These are phyloP conservation scores for Trachelus stipa DNA, from an alignment of 2,888 invertebrate genomes.

Conservation along the genomic window DNA sequence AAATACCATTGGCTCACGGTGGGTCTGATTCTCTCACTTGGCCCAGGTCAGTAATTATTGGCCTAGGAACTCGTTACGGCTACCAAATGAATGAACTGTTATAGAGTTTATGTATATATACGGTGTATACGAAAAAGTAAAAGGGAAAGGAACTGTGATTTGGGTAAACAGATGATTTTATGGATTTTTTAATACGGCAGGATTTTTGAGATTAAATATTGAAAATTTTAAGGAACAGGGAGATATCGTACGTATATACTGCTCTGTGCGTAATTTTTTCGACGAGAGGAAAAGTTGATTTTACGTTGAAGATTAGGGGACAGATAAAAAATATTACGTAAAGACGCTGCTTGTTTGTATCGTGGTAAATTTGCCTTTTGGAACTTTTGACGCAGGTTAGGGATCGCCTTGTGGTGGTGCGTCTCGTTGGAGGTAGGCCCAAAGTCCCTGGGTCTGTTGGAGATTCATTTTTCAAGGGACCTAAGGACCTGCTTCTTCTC, in stretches of 20 bases:
- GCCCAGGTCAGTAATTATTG: conserved; percentile 38
- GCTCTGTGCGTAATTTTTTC: not conserved
- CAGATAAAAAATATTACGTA: not conserved
- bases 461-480: conserved; percentile 59
- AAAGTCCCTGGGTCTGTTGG: conserved; percentile 44
- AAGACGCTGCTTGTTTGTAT: conserved; percentile 28
- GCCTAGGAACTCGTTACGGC: conserved; percentile 24
- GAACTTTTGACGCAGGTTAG: conserved; percentile 48
- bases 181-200: too few species aligned
- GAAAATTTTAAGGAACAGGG: not conserved
- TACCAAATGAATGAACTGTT: conserved; percentile 30
- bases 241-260: not conserved
- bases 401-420: conserved; percentile 34
- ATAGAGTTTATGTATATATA: not conserved
- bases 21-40: conserved; percentile 21
- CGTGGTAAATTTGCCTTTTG: conserved; percentile 36
- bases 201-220: not conserved
- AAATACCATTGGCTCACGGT: not conserved
- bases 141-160: not conserved
- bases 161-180: too few species aligned
- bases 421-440: conserved; percentile 11
- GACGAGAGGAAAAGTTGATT: not conserved
- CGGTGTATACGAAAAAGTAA: not conserved
- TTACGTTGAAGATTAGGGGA: not conserved
- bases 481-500: conserved; percentile 48